Evolutionary conservation across 2,113 vertebrate genomes (phyloP).

Genomic region (Nibea coibor): DNA sequence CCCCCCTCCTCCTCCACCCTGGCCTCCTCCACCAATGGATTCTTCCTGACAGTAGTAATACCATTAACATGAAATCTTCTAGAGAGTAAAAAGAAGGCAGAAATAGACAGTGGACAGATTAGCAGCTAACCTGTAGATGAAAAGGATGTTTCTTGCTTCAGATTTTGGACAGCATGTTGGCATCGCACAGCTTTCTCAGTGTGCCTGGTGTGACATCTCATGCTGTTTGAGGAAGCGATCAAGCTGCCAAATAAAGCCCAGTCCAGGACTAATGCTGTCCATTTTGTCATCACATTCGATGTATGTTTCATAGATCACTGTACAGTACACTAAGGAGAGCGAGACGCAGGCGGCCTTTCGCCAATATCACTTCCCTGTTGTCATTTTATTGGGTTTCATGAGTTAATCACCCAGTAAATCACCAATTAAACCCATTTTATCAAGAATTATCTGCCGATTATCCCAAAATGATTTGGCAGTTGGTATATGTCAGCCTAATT

Average conservation of each 20-base stretch:
- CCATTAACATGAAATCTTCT: background rate
- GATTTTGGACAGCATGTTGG: slow-evolving; percentile 25
- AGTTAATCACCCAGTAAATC: slow-evolving; percentile 69
- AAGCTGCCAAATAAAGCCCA: slow-evolving; percentile 46
- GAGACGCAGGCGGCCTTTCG: slow-evolving; percentile 15
- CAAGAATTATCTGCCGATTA: slow-evolving; percentile 52
- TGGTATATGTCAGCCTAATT: slow-evolving; percentile 48
- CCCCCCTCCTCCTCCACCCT: background rate
- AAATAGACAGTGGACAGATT: background rate
- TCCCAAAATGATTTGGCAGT: slow-evolving; percentile 34
- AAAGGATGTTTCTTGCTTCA: slow-evolving; percentile 5
- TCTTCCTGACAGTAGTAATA: background rate
- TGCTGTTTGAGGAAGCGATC: slow-evolving; percentile 58
- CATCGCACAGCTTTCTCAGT: slow-evolving; percentile 31
- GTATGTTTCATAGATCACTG: slow-evolving; percentile 18
- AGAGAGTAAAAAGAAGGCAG: background rate
- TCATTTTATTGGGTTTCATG: slow-evolving; percentile 46
- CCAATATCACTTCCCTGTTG: slow-evolving; percentile 26
- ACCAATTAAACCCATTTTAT: slow-evolving; percentile 64
- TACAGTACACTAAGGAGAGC: slow-evolving; percentile 18
- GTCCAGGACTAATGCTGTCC: slow-evolving; percentile 25
- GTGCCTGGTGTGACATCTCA: slow-evolving; percentile 34
- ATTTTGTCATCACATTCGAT: slow-evolving; percentile 40
- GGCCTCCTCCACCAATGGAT: slow-evolving; percentile 1
- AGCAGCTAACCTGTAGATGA: background rate